phyloP scores from a whole-genome alignment of 2,113 vertebrate genomes.

The Carollia perspicillata region DNA sequence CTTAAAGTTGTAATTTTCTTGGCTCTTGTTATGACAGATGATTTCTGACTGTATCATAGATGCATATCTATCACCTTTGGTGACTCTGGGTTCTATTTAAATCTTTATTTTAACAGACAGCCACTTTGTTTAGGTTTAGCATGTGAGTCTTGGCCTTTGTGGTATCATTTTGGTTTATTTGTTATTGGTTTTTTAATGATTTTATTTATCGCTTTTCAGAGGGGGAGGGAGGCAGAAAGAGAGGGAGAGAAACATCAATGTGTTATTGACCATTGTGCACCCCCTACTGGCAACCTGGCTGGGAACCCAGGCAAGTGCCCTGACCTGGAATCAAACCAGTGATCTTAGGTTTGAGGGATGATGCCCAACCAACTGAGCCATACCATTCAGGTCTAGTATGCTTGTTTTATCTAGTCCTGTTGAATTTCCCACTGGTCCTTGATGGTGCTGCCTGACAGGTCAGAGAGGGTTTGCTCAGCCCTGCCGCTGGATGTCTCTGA shows the following conservation, averaged over 20 bases:
- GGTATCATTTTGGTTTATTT: background rate
- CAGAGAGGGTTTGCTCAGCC: background rate
- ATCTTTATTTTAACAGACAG: background rate
- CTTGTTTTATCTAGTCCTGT: background rate
- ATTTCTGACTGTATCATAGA: background rate
- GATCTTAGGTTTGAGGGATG: too few relatives aligned
- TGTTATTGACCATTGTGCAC: too few relatives aligned
- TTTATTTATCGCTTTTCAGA: too few relatives aligned
- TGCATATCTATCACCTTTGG: background rate
- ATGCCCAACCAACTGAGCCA: too few relatives aligned
- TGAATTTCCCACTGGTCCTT: background rate
- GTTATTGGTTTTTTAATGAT: too few relatives aligned
- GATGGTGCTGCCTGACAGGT: background rate
- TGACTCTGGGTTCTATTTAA: background rate
- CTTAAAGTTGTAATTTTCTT: constrained; percentile 30
- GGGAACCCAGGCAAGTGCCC: too few relatives aligned
- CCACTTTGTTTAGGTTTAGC: constrained; percentile 9
- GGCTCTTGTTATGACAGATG: background rate
- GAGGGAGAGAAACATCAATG: too few relatives aligned
- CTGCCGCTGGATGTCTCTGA: background rate
- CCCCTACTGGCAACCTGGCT: too few relatives aligned
- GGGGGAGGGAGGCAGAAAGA: too few relatives aligned
- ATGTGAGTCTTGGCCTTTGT: background rate
- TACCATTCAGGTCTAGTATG: too few relatives aligned
- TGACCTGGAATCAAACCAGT: too few relatives aligned